These are phyloP conservation scores for Archips xylosteana DNA, from an alignment of 2,888 invertebrate species.

Conservation along the genomic window DNA sequence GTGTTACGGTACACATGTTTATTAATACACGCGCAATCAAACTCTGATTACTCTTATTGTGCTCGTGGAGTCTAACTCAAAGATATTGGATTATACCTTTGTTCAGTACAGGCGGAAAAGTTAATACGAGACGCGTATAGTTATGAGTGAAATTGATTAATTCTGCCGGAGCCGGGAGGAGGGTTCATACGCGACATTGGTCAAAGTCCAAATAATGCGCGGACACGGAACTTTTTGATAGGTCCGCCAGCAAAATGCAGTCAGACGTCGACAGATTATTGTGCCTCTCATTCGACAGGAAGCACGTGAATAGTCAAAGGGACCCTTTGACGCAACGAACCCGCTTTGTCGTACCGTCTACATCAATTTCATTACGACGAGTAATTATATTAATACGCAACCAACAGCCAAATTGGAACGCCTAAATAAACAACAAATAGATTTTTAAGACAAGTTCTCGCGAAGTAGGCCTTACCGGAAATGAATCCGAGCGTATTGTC, in stretches of 20 bases:
- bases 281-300: constrained; percentile 56
- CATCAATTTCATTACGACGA: constrained; percentile 52
- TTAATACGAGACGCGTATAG: constrained; percentile 57
- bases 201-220: constrained; percentile 62
- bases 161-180: constrained; percentile 49
- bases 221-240: constrained; percentile 69
- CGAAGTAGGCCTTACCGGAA: constrained; percentile 69
- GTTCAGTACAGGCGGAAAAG: constrained; percentile 49
- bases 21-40: constrained; percentile 29
- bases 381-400: constrained; percentile 53
- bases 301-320: constrained; percentile 70
- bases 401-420: constrained; percentile 40
- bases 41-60: constrained; percentile 43
- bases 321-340: constrained; percentile 60
- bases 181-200: constrained; percentile 64
- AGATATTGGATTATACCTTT: constrained; percentile 49
- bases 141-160: constrained; percentile 70
- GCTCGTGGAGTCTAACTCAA: constrained; percentile 34
- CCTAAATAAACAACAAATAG: constrained; percentile 32
- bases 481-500: constrained; percentile 71
- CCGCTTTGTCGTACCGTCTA: constrained; percentile 51
- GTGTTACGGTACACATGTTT: constrained; percentile 4
- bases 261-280: constrained; percentile 62
- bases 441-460: constrained; percentile 55
- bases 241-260: constrained; percentile 55